phyloP scores from a whole-genome alignment of 2,888 invertebrate genomes.

The Azorinus chamasolen region DNA sequence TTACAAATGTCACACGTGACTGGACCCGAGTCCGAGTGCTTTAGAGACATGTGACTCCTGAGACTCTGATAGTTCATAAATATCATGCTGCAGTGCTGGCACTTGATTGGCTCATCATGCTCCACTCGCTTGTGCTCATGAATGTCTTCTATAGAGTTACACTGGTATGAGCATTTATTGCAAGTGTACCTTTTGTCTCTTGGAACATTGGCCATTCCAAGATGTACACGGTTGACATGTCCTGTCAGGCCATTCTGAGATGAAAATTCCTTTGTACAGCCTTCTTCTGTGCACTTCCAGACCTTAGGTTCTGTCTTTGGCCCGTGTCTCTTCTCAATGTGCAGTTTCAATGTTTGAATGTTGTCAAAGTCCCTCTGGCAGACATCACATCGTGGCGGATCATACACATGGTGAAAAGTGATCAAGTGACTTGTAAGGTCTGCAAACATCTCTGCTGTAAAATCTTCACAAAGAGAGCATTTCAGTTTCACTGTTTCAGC shows the following conservation, averaged over 20 bases:
- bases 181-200: constrained; percentile 45
- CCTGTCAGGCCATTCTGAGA: constrained; percentile 25
- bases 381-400: constrained; percentile 67
- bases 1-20: constrained; percentile 61
- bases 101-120: constrained; percentile 48
- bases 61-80: constrained; percentile 55
- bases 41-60: constrained; percentile 61
- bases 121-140: constrained; percentile 54
- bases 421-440: constrained; percentile 58
- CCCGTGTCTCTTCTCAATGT: constrained; percentile 68
- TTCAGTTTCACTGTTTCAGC: constrained; percentile 18
- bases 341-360: constrained; percentile 44
- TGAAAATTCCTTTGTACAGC: constrained; percentile 53
- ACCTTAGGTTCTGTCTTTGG: constrained; percentile 40
- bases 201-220: not conserved
- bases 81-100: constrained; percentile 62
- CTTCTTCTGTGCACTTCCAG: constrained; percentile 49
- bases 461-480: constrained; percentile 59
- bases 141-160: constrained; percentile 46
- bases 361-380: constrained; percentile 69
- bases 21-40: constrained; percentile 53
- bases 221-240: constrained; percentile 46
- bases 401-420: constrained; percentile 51
- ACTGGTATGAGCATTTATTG: constrained; percentile 57
- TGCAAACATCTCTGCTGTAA: constrained; percentile 41